Evolutionary conservation across 2,888 invertebrate species (phyloP), one percentile per base, ranked within the genome.

Genomic region (Eupeodes latifasciatus): DNA sequence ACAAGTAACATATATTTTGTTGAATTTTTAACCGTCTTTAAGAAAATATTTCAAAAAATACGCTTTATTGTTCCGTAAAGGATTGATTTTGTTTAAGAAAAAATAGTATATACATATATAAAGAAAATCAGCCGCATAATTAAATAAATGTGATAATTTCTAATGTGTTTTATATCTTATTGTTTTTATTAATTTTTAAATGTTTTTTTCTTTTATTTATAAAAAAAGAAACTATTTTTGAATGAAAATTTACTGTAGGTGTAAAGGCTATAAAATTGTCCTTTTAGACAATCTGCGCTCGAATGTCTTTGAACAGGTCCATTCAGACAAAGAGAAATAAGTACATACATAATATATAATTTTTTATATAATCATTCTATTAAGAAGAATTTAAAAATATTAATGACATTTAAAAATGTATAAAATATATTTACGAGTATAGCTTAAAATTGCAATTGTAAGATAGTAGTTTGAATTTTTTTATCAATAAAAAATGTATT

Each of bases 191-290:
- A 27, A 59, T 69, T 10, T 19, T 80, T 62, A 0, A 36, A 4
- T 5, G 2, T 27, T 16, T 7, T 84, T 75, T 59, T 67, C 11
- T 27, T 72, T 14, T 19, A 72, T 59, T 47, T 6, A 47, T 75
- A 47, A 66, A 57, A 27, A 77, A 77, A 61, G 19, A 76, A 53
- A 85, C 81, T 89, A 89, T 89, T 89, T 89, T 89, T 79, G 78
- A 89, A 75, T 66, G 34, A 75, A 85, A 61, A 79, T 89, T 85
- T 89, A 89, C 89, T 89, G 89, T 89, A 89, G 89, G 71, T 66
- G 74, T 69, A 88, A 78, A 81, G 71, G 81, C 57, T 78, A 77
- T 69, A 27, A 40, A 34, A 59, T 79, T 81, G 84, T 88, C 81
- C 81, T 85, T 88, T 88, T 88, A 84, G 81, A 81, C 88, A 88